These are phyloP conservation scores for Mormyrus hasselquistii DNA, from an alignment of 2,797 vertebrate genomes.

Conservation along the genomic window DNA sequence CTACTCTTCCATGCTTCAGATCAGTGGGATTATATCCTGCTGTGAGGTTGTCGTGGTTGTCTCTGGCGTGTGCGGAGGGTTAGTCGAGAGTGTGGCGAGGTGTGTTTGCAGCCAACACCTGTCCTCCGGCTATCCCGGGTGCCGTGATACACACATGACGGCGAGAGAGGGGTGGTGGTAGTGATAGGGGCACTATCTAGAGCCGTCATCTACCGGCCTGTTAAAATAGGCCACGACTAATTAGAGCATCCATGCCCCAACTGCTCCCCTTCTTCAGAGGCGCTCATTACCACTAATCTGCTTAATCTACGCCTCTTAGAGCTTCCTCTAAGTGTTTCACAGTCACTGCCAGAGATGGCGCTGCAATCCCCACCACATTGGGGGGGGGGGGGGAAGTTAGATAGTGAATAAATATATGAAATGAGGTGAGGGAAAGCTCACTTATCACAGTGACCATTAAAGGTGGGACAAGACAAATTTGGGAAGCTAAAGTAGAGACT, in stretches of 20 bases:
- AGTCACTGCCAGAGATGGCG: conserved; percentile 27
- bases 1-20: conserved; percentile 85
- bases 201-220: background rate
- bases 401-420: no score
- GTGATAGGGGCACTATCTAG: background rate
- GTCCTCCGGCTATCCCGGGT: background rate
- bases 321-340: conserved; percentile 37
- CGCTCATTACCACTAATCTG: conserved; percentile 32
- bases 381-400: no score
- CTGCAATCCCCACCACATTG: conserved; percentile 5
- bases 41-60: conserved; percentile 38
- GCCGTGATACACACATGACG: background rate
- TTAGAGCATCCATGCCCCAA: conserved; percentile 58
- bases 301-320: conserved; percentile 32
- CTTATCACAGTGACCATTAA: no score
- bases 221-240: conserved; percentile 65
- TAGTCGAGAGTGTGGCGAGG: background rate
- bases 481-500: no score
- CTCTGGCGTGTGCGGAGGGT: conserved; percentile 12
- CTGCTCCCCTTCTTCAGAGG: conserved; percentile 40
- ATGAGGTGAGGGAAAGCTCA: no score
- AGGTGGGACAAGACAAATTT: no score
- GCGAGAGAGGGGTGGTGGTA: background rate
- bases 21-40: conserved; percentile 61
- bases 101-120: conserved; percentile 31